These are phyloP conservation scores for Arrhopalites spinosus DNA, from an alignment of 2,888 invertebrate genomes.

Conservation along the genomic window DNA sequence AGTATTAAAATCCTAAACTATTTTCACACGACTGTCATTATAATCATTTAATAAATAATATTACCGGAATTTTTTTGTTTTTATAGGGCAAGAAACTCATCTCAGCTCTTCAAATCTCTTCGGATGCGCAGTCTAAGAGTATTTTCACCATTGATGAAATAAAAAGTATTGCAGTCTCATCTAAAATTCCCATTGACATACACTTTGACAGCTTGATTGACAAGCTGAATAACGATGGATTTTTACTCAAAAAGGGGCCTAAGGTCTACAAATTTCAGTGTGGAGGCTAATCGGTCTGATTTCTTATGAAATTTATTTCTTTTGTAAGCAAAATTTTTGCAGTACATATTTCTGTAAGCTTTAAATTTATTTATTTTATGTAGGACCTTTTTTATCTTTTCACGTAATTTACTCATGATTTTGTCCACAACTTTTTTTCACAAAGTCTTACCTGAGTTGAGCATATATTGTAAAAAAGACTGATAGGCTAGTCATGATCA, in stretches of 20 bases:
- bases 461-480: too few relatives aligned
- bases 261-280: constrained; percentile 71
- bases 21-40: neutral
- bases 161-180: constrained; percentile 70
- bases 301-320: too few relatives aligned
- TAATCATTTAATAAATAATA: neutral
- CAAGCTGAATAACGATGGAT: constrained; percentile 82
- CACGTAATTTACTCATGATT: too few relatives aligned
- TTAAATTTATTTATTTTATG: too few relatives aligned
- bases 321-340: too few relatives aligned
- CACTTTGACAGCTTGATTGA: constrained; percentile 74
- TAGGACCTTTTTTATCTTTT: too few relatives aligned
- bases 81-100: constrained; percentile 75
- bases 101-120: constrained; percentile 68
- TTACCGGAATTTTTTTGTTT: neutral
- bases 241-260: constrained; percentile 78
- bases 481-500: too few relatives aligned
- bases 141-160: constrained; percentile 78
- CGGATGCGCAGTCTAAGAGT: constrained; percentile 70
- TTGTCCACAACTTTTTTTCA: too few relatives aligned
- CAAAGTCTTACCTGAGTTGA: too few relatives aligned
- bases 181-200: constrained; percentile 65
- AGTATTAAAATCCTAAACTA: neutral
- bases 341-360: too few relatives aligned
- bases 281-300: constrained; percentile 56